Conservation (phyloP, 1,140 invertebrate genomes). For the Andrena cerasifolii region DNA sequence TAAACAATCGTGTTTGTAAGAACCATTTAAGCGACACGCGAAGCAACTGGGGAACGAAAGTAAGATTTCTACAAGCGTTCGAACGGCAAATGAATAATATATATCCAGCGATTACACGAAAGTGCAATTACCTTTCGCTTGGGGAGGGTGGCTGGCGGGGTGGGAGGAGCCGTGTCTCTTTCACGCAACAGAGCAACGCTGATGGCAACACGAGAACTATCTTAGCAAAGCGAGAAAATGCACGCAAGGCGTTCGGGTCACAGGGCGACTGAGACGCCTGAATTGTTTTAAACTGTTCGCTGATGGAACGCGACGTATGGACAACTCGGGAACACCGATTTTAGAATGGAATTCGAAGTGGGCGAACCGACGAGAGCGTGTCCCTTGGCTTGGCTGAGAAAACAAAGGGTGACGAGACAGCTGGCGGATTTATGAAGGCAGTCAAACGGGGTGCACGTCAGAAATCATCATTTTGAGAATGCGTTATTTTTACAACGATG, state of each 20-base stretch:
- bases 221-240: conserved; percentile 36
- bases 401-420: conserved; percentile 24
- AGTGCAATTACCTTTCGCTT: conserved; percentile 42
- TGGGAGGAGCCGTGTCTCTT: conserved; percentile 5
- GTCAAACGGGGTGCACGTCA: neutral
- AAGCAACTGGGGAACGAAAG: neutral
- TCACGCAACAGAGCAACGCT: neutral
- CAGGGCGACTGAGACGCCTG: neutral
- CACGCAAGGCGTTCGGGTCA: conserved; percentile 14
- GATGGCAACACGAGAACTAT: conserved; percentile 42
- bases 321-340: neutral
- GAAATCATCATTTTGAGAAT: conserved; percentile 2
- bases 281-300: conserved; percentile 20
- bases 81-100: conserved; percentile 28
- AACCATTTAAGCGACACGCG: no score
- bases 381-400: conserved; percentile 22
- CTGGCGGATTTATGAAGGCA: conserved; percentile 37
- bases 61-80: neutral
- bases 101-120: conserved; percentile 38
- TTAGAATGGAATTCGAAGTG: conserved; percentile 32
- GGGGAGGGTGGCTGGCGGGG: no score
- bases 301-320: neutral
- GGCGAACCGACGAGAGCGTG: neutral
- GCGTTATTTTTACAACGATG: conserved; percentile 33
- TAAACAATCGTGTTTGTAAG: neutral